Evolutionary conservation across 2,888 invertebrate genomes (phyloP), one percentile per base, ranked within the genome.

Genomic region (Holacanthella duospinosa): DNA sequence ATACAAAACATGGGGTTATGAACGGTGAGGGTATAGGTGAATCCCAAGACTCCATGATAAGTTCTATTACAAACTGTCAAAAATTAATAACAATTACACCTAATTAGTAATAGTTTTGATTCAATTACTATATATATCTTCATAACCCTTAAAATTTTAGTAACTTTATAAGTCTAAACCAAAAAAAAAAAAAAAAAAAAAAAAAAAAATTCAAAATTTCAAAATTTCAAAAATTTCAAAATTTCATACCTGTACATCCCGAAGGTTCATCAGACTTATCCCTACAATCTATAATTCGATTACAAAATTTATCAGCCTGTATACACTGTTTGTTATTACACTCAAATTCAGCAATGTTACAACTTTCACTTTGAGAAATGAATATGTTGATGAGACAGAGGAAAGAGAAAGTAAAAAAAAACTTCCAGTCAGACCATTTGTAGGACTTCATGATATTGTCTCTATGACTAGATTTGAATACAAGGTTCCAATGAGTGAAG

Each of bases 1-100:
- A 85, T 85, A 77, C 90, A 90, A 72, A 88, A 79, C 59, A 84
- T 79, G 28, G 89, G 88, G 71, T 86, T 81, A 64, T 86, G 83
- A 66, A 89, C 84, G 77, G 87, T 86, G 74, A 89, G 78, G 76
- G 87, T 86, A 79, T 89, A 89, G 28, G 88, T 89, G 66, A 85
- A 82, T 0, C 88, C 88, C 61, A 87, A 86, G 75, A 88, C 87
- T 1, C 89, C 89, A 80, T 84, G 87, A 77, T 88, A 86, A 27
- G 89, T 90, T 74, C 86, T 82, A 79, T 90, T 89, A 80, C 90
- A 90, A 53, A 87, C 89, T 89, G 83, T 62, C 81, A 81, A 53
- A 56, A 75, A 75, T 71, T 71, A 70, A 70, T 67, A 71, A 61
- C 60, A 65, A 44, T 55, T 28, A 54, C 36, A 36, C 6, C 6